Evolutionary conservation across 1,140 invertebrate species (phyloP).

Genomic region (Drosophila neocordata): DNA sequence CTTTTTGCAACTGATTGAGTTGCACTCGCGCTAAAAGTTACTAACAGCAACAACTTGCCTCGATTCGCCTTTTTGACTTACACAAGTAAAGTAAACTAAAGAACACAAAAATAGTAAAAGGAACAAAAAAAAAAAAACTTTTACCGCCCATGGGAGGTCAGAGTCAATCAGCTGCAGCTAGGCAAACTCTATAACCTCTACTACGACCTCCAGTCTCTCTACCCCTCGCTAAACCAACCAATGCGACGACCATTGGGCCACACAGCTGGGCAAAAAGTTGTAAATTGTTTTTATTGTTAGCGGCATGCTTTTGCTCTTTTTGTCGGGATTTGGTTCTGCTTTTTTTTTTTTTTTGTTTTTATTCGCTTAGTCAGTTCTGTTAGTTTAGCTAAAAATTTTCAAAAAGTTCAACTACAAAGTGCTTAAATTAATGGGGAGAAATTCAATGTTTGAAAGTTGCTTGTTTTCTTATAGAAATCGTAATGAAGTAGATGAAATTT

Average conservation of each 20-base stretch:
- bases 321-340: not conserved
- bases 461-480: not conserved
- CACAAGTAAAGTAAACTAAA: conserved; percentile 17
- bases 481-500: not conserved
- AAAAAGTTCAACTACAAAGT: not conserved
- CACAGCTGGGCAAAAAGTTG: conserved; percentile 29
- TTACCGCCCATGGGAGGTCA: conserved; percentile 10
- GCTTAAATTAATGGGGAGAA: not conserved
- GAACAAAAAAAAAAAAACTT: conserved; percentile 29
- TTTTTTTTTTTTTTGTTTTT: conserved; percentile 23
- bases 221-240: not conserved
- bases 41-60: conserved; percentile 38
- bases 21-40: conserved; percentile 59
- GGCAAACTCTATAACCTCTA: not conserved
- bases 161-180: conserved; percentile 28
- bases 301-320: conserved; percentile 24
- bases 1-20: conserved; percentile 54
- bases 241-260: not conserved
- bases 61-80: conserved; percentile 38
- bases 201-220: not conserved
- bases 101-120: conserved; percentile 2
- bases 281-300: conserved; percentile 59
- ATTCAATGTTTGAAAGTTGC: not conserved
- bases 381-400: not conserved
- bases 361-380: conserved; percentile 2